Percentiles rank a stretch among this genome's conserved stretches.
phyloP scores from a whole-genome alignment of 1,140 invertebrate genomes.

The Pentalonia nigronervosa region DNA sequence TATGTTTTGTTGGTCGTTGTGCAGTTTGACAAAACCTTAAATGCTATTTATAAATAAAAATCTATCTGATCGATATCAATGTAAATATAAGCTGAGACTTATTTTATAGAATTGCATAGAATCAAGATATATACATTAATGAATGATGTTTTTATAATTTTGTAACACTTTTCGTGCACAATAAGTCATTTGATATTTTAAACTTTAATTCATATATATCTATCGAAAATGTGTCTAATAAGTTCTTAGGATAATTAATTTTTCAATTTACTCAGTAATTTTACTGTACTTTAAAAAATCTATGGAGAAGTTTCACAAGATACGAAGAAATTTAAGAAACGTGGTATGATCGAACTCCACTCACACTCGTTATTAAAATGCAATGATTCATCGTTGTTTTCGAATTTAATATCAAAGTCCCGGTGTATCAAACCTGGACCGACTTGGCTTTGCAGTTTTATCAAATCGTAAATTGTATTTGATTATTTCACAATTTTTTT shows the following conservation, averaged over 20 bases:
- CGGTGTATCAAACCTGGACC: not conserved
- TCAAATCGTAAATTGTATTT: not conserved
- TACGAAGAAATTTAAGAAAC: not conserved
- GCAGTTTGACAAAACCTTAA: too few relatives aligned
- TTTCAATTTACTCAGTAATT: not conserved
- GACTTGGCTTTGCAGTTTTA: not conserved
- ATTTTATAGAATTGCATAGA: too few relatives aligned
- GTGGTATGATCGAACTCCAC: not conserved
- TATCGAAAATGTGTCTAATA: not conserved
- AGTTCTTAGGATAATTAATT: not conserved
- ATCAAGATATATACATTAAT: too few relatives aligned
- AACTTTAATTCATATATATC: not conserved
- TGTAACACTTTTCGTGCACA: not conserved
- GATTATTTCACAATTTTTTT: too few relatives aligned
- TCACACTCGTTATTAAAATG: not conserved
- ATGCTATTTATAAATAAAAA: too few relatives aligned
- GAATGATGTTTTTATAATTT: too few relatives aligned
- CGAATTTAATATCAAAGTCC: not conserved
- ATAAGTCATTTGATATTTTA: not conserved
- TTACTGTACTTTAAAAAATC: not conserved
- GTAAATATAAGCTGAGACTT: too few relatives aligned
- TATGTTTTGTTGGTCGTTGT: too few relatives aligned
- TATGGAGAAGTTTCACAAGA: not conserved
- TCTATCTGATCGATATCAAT: too few relatives aligned
- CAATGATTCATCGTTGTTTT: not conserved